A percentile compares a stretch with the other conserved stretches of the same genome.
Conservation (phyloP, 2,888 invertebrate species). For the Seira sanloemensis region DNA sequence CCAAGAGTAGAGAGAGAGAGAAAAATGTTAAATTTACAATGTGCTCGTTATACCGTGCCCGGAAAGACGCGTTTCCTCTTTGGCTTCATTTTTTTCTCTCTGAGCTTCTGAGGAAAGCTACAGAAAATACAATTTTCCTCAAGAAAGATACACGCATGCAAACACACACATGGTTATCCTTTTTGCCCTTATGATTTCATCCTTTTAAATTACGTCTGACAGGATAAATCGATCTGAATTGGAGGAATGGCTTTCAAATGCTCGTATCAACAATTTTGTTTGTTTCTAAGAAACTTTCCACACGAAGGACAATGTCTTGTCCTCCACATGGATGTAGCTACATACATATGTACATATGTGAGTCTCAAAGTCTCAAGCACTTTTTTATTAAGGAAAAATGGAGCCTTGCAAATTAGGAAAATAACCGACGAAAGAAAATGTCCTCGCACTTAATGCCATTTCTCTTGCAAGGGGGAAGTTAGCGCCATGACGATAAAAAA, state of each 20-base stretch:
- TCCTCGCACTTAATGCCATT: background rate
- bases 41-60: background rate
- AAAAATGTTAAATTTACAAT: background rate
- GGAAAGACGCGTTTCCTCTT: background rate
- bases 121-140: background rate
- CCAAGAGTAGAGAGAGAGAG: background rate
- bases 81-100: too few relatives aligned
- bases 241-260: background rate
- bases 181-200: conserved; percentile 31
- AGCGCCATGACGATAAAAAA: background rate
- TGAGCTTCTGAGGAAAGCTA: too few relatives aligned
- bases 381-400: too few relatives aligned
- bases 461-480: background rate
- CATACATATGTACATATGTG: too few relatives aligned
- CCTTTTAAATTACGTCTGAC: conserved; percentile 61
- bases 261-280: background rate
- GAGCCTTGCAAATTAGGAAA: background rate
- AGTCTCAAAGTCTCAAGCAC: too few relatives aligned
- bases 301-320: background rate
- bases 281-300: background rate
- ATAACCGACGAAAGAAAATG: background rate
- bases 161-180: too few relatives aligned
- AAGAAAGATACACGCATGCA: too few relatives aligned
- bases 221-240: conserved; percentile 47
- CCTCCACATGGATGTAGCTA: too few relatives aligned